Evolutionary conservation across 2,113 vertebrate genomes (phyloP).

Genomic region (Tringa solitaria): DNA sequence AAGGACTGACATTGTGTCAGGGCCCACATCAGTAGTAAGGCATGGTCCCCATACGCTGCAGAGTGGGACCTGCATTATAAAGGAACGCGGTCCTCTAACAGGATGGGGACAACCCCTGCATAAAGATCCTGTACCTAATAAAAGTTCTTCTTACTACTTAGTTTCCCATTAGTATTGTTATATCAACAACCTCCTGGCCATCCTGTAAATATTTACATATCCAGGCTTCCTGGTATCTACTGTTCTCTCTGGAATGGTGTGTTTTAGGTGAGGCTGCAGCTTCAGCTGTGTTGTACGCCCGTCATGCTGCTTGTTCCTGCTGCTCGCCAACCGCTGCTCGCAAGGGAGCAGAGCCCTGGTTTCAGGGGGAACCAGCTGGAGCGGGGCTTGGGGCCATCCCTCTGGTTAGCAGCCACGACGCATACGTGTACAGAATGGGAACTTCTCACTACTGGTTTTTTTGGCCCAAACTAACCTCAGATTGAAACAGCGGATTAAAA

Average conservation of each 20-base stretch:
- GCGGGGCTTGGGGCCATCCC: rapidly evolving
- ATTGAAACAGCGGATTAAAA: background rate
- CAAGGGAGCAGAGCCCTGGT: background rate
- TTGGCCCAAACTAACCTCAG: background rate
- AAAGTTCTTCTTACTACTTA: background rate
- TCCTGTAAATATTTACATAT: background rate
- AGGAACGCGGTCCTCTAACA: background rate
- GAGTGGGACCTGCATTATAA: background rate
- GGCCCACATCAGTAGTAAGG: background rate
- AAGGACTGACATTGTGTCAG: background rate
- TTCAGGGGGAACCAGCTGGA: background rate
- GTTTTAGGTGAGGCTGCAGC: background rate
- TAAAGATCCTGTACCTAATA: background rate
- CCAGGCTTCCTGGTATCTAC: background rate
- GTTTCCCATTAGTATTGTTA: background rate
- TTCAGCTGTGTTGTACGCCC: background rate
- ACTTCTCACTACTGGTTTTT: background rate
- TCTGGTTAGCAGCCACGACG: background rate
- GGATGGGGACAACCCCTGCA: background rate
- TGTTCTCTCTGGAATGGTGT: background rate
- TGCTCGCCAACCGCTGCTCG: background rate
- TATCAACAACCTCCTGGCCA: background rate
- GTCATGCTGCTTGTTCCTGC: background rate
- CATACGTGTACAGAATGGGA: background rate
- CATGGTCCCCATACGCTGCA: background rate